These are phyloP conservation scores for Drosophila arawakana DNA, from an alignment of 1,140 invertebrate genomes.

Conservation along the genomic window DNA sequence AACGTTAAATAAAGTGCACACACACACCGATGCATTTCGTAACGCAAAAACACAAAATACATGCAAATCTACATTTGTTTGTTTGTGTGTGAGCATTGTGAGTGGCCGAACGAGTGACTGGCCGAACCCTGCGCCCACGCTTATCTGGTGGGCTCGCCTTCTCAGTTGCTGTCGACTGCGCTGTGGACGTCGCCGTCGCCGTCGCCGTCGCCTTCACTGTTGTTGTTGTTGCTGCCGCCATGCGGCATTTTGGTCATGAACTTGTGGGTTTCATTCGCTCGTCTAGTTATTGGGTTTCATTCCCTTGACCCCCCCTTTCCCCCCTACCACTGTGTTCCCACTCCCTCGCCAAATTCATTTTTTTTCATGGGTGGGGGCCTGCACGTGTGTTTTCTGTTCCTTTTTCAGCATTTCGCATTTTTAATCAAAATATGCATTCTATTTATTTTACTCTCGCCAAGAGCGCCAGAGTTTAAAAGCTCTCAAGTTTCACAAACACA, in stretches of 20 bases:
- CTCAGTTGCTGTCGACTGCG: neutral
- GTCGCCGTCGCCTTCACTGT: constrained; percentile 18
- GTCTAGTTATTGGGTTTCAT: constrained; percentile 14
- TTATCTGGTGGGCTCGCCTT: constrained; percentile 53
- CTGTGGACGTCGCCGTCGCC: constrained; percentile 15
- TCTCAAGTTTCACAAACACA: constrained; percentile 31
- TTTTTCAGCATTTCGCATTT: neutral
- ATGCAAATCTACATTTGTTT: constrained; percentile 15
- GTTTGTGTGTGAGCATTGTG: constrained; percentile 8
- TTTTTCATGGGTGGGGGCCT: neutral
- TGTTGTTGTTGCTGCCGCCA: constrained; percentile 23
- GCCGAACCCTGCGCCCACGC: constrained; percentile 61
- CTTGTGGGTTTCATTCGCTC: constrained; percentile 62
- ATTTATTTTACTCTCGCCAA: constrained; percentile 2
- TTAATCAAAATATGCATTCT: constrained; percentile 9
- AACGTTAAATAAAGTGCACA: constrained; percentile 64
- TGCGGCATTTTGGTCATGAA: constrained; percentile 79
- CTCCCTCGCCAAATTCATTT: constrained; percentile 16
- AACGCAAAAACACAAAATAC: constrained; percentile 21
- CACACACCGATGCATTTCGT: constrained; percentile 47
- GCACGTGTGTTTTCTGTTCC: constrained; percentile 27
- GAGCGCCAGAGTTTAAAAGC: constrained; percentile 14
- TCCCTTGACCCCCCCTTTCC: neutral
- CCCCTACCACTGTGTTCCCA: constrained; percentile 1
- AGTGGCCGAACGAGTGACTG: constrained; percentile 25